Conservation (phyloP, 2,113 vertebrate species). For the Furnarius figulus region DNA sequence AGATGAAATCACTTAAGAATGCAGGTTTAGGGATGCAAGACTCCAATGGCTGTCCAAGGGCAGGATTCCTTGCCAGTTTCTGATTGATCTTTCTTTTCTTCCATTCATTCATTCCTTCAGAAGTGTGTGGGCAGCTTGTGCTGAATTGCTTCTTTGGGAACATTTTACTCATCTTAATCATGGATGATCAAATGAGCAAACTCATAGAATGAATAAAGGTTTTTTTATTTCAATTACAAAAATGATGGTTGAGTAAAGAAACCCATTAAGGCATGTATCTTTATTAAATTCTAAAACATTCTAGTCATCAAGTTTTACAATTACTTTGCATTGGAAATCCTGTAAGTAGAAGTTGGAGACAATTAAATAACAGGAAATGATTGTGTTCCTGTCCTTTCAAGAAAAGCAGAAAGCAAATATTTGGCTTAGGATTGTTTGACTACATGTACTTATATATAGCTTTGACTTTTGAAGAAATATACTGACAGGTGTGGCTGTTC, state of each 20-base stretch:
- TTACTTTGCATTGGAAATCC: slow-evolving; percentile 5
- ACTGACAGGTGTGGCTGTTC: neutral
- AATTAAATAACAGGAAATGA: slow-evolving; percentile 11
- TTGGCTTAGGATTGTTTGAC: neutral
- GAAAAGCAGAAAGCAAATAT: neutral
- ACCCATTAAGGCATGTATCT: neutral
- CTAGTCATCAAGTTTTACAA: slow-evolving; percentile 24
- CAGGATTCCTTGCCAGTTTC: slow-evolving; percentile 24
- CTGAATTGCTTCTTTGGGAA: slow-evolving; percentile 36
- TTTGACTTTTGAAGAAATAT: neutral
- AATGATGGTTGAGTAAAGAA: slow-evolving; percentile 17
- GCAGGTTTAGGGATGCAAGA: neutral
- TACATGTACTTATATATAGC: neutral
- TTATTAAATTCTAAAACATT: slow-evolving; percentile 49
- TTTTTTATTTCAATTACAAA: slow-evolving; percentile 32
- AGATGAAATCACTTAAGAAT: neutral
- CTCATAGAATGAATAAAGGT: slow-evolving; percentile 3
- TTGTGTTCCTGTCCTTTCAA: neutral
- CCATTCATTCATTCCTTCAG: neutral
- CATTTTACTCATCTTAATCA: slow-evolving; percentile 32
- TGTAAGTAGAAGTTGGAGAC: neutral
- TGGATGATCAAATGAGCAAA: slow-evolving; percentile 26
- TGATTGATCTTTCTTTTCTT: neutral
- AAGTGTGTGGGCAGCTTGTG: slow-evolving; percentile 27
- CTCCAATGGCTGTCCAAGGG: neutral